Conservation (phyloP, 1,140 invertebrate genomes). For the Sitobion miscanthi region DNA sequence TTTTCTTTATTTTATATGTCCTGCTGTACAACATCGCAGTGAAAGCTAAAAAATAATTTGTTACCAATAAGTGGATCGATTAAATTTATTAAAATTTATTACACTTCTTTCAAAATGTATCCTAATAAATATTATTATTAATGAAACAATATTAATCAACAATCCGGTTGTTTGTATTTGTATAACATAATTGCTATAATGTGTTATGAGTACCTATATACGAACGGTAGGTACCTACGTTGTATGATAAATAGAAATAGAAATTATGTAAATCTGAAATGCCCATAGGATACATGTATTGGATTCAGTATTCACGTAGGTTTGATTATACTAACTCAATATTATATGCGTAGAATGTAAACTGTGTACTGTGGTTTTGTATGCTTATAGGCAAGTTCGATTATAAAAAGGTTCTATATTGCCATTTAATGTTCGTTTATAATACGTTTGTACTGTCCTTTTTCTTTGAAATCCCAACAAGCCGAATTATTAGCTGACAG, state of each 20-base stretch:
- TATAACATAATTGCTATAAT: neutral
- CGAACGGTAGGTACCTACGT: neutral
- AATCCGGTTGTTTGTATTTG: neutral
- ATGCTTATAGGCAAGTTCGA: neutral
- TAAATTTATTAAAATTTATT: neutral
- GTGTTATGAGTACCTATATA: neutral
- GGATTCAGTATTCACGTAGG: neutral
- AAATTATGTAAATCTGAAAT: slow-evolving; percentile 18
- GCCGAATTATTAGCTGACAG: slow-evolving; percentile 6
- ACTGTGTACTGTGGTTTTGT: neutral
- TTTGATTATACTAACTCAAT: slow-evolving; percentile 4
- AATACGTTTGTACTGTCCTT: neutral
- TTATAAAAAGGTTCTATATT: neutral
- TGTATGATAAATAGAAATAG: neutral
- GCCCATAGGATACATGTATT: neutral
- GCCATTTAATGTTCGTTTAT: slow-evolving; percentile 10
- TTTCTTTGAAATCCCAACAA: slow-evolving; percentile 15
- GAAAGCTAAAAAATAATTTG: neutral
- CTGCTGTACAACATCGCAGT: neutral
- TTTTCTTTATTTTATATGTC: neutral
- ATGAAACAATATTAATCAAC: neutral
- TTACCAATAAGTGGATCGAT: slow-evolving; percentile 5
- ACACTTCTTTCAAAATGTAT: neutral
- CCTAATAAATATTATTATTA: neutral
- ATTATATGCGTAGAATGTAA: neutral